Evolutionary conservation across 2,797 vertebrate species (phyloP).

Genomic region (Poecilia gillii): DNA sequence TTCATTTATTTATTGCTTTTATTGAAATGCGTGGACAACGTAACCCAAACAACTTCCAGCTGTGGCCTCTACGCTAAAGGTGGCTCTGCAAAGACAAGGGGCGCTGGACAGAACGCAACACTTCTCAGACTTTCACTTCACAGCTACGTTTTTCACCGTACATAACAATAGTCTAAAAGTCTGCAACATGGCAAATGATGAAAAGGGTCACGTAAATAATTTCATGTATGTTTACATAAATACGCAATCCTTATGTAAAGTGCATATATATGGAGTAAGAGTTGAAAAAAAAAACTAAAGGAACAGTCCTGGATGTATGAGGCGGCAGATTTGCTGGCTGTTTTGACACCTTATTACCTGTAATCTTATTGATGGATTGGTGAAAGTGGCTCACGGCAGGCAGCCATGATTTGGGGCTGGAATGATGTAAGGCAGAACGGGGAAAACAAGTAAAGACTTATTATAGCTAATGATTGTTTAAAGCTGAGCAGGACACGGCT

Average conservation of each 20-base stretch:
- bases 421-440: slow-evolving; percentile 76
- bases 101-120: neutral
- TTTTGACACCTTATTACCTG: slow-evolving; percentile 86
- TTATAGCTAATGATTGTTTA: slow-evolving; percentile 79
- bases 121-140: neutral
- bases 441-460: slow-evolving; percentile 71
- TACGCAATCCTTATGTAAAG: neutral
- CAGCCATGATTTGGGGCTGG: slow-evolving; percentile 60
- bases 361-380: slow-evolving; percentile 83
- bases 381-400: slow-evolving; percentile 70
- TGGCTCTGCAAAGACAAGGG: neutral
- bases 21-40: neutral
- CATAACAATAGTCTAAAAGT: neutral
- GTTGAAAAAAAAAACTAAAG: slow-evolving; percentile 32
- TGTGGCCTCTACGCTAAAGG: neutral
- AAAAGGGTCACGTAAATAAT: neutral
- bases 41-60: neutral
- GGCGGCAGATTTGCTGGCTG: slow-evolving; percentile 70
- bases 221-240: neutral
- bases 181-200: neutral
- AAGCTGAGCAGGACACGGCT: slow-evolving; percentile 64
- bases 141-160: neutral
- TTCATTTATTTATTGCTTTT: too few relatives aligned
- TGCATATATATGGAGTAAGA: slow-evolving; percentile 6
- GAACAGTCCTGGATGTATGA: slow-evolving; percentile 62